phyloP scores from a whole-genome alignment of 1,140 invertebrate species.

The Magallana angulata region DNA sequence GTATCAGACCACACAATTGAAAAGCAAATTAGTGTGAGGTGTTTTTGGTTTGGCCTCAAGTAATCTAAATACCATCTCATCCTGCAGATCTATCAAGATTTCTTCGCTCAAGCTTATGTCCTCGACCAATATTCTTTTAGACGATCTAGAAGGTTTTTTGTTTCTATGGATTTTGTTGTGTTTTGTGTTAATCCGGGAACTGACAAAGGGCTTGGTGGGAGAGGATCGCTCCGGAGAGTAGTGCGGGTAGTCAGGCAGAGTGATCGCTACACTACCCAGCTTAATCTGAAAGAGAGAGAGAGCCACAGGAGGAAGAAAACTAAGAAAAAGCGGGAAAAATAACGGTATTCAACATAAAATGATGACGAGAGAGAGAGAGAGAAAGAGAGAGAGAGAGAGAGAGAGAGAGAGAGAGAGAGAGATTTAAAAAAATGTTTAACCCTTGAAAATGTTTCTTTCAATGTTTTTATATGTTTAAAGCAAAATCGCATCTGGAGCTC shows the following conservation, averaged over 20 bases:
- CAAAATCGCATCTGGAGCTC: no score
- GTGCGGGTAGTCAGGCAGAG: background rate
- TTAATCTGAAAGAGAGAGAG: constrained; percentile 15
- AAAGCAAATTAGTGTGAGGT: no score
- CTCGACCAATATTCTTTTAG: constrained; percentile 10
- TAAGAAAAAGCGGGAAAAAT: no score
- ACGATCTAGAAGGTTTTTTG: constrained; percentile 9
- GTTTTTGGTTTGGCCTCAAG: background rate
- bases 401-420: no score
- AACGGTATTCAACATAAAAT: no score
- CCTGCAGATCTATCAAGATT: background rate
- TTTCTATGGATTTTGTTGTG: constrained; percentile 18
- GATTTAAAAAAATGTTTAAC: no score
- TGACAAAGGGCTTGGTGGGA: constrained; percentile 5
- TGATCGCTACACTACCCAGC: constrained; percentile 1
- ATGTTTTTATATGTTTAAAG: no score
- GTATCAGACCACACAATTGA: no score
- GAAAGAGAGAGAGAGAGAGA: no score
- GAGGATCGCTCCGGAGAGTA: background rate
- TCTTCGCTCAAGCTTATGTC: constrained; percentile 17
- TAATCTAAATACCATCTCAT: constrained; percentile 16
- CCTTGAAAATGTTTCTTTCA: no score
- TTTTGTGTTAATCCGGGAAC: constrained; percentile 17
- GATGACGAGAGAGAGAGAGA: no score
- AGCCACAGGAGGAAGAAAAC: background rate